These are phyloP conservation scores for Plectropomus leopardus DNA, from an alignment of 2,113 vertebrate species.

Conservation along the genomic window DNA sequence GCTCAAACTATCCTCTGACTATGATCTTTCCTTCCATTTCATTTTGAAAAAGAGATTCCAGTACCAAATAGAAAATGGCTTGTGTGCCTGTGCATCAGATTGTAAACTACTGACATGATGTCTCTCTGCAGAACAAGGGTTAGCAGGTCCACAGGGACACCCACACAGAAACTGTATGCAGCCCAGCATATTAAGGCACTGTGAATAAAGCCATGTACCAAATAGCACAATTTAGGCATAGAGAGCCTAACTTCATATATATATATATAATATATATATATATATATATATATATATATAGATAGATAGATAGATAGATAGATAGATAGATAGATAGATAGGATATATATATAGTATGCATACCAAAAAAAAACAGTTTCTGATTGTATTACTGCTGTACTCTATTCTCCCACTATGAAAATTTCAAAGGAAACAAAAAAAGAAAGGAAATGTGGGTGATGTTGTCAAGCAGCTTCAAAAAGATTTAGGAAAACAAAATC, in stretches of 20 bases:
- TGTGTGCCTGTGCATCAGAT: background rate
- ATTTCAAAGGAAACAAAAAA: background rate
- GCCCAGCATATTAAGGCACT: background rate
- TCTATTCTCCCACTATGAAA: background rate
- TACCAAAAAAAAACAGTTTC: too few species aligned
- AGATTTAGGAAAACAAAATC: background rate
- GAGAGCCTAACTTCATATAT: too few species aligned
- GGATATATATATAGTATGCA: too few species aligned
- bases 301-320: too few species aligned
- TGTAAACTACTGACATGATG: constrained; percentile 25
- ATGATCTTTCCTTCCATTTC: background rate
- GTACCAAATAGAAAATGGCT: constrained; percentile 8
- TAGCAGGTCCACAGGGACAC: constrained; percentile 8
- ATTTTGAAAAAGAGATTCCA: background rate
- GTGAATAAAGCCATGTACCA: background rate
- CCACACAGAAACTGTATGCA: background rate
- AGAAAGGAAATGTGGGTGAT: background rate
- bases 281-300: too few species aligned
- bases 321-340: too few species aligned
- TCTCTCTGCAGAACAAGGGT: background rate
- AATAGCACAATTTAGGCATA: background rate
- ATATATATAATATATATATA: too few species aligned
- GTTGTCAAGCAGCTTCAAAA: background rate
- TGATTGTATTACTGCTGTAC: background rate
- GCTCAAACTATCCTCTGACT: background rate